These are phyloP conservation scores for Balaeniceps rex DNA, from an alignment of 2,113 vertebrate species.

Conservation along the genomic window DNA sequence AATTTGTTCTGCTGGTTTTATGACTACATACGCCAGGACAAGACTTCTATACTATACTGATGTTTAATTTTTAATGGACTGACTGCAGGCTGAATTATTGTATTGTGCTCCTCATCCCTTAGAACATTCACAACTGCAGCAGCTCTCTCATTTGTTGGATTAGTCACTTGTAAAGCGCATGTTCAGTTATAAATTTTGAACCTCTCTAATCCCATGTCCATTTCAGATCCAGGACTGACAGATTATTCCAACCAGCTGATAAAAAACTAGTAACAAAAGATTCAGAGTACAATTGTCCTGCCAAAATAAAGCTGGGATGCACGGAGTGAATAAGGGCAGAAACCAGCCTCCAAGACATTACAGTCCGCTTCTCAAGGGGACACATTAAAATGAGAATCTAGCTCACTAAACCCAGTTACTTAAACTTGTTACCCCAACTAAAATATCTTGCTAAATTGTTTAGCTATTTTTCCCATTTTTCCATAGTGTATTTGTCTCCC, in stretches of 20 bases:
- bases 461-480: background rate
- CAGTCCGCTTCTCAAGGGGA: background rate
- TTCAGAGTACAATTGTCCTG: background rate
- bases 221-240: background rate
- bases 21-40: background rate
- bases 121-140: background rate
- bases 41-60: background rate
- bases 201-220: background rate
- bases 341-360: background rate
- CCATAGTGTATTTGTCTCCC: background rate
- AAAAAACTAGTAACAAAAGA: background rate
- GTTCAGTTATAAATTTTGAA: background rate
- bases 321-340: background rate
- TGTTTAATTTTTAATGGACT: background rate
- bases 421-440: background rate
- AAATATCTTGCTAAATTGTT: background rate
- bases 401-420: background rate
- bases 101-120: background rate
- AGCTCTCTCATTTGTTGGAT: background rate
- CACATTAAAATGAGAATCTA: background rate
- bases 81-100: background rate
- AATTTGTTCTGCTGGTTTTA: background rate
- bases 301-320: background rate
- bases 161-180: background rate
- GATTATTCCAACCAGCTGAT: background rate